Evolutionary conservation across 1,140 invertebrate species (phyloP).

Genomic region (Drosophila persimilis): DNA sequence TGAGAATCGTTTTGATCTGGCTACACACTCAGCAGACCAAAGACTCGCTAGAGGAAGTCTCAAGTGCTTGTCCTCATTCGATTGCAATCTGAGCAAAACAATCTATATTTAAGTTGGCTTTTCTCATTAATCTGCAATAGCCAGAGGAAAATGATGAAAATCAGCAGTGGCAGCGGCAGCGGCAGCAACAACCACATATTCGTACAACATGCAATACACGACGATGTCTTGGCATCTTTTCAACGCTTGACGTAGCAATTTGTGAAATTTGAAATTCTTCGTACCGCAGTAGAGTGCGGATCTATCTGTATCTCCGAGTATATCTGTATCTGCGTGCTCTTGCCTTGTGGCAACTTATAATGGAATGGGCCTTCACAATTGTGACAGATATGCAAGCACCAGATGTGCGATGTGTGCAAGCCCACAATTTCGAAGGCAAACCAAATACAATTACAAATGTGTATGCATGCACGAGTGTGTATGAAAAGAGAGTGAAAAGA

Average conservation of each 20-base stretch:
- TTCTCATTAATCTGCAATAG: conserved; percentile 41
- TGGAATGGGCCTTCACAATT: conserved; percentile 48
- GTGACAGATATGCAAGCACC: conserved; percentile 53
- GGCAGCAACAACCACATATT: not conserved
- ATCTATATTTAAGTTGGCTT: conserved; percentile 37
- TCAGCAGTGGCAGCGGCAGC: conserved; percentile 11
- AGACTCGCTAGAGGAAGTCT: not conserved
- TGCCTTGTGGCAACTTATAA: no score
- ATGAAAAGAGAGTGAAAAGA: conserved; percentile 67
- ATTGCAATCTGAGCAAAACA: conserved; percentile 23
- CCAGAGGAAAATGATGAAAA: conserved; percentile 40
- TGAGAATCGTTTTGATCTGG: no score
- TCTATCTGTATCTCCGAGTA: conserved; percentile 1
- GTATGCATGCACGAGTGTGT: no score
- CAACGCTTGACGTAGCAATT: conserved; percentile 79
- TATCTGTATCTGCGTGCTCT: not conserved
- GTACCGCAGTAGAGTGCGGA: conserved; percentile 14
- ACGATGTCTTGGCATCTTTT: conserved; percentile 62
- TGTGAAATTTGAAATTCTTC: conserved; percentile 80
- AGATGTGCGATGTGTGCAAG: not conserved
- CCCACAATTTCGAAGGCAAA: conserved; percentile 45
- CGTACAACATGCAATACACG: not conserved
- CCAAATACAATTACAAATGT: conserved; percentile 35
- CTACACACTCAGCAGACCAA: no score
- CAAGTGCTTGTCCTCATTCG: conserved; percentile 30